phyloP scores from a whole-genome alignment of 2,113 vertebrate genomes.

The Elephas maximus region DNA sequence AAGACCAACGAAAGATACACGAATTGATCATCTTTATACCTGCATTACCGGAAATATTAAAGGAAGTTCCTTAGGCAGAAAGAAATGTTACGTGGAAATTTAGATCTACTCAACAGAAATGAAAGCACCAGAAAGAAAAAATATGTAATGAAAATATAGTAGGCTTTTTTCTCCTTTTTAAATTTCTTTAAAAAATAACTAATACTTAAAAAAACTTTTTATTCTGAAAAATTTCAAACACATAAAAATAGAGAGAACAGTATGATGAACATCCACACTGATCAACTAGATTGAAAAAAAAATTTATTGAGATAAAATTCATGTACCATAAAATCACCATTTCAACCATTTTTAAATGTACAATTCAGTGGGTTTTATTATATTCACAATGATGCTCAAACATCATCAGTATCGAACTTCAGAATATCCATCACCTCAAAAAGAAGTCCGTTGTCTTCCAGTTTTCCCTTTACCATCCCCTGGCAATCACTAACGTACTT shows the following conservation, averaged over 20 bases:
- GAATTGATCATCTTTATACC: not conserved
- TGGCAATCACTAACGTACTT: not conserved
- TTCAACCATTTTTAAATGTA: not conserved
- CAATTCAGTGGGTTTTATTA: not conserved
- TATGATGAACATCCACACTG: not conserved
- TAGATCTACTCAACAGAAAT: not conserved
- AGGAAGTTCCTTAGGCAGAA: not conserved
- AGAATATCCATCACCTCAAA: not conserved
- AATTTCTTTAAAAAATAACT: not conserved
- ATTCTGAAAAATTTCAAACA: not conserved
- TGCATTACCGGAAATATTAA: not conserved
- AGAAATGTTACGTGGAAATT: not conserved
- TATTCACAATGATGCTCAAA: not conserved
- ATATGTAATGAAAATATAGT: no score
- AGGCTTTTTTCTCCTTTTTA: not conserved
- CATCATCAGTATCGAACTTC: not conserved
- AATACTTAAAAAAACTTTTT: not conserved
- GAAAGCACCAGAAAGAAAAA: conserved; percentile 14
- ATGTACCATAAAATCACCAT: not conserved
- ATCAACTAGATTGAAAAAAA: no score
- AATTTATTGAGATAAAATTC: no score
- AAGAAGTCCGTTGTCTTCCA: not conserved
- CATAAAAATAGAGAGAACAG: not conserved
- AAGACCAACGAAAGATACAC: not conserved
- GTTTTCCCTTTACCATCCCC: not conserved